Base-by-base conservation (phyloP, 2,113 vertebrate genomes). In the Corydoras sp. region DNA sequence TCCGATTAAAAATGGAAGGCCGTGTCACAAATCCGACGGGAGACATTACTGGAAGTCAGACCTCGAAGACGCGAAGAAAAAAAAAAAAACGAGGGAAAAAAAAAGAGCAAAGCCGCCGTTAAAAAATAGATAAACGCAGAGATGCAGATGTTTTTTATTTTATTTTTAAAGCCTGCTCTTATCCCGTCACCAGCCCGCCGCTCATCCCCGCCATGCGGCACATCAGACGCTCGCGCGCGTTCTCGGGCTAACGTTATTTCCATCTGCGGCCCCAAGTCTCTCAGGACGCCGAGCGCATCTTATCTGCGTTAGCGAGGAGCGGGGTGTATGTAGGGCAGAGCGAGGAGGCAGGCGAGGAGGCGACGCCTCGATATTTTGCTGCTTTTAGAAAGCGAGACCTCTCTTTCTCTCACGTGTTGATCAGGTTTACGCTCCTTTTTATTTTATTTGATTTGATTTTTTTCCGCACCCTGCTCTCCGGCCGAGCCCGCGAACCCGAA, bases 1-100 rank as follows among this genome's bases (percentile, higher is more conserved):
- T 85, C 79, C 73, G 77, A 85, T 85, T 81, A 81, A 81, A 82
- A 78, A 77, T 62, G 71, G 81, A 58, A 68, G 74, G 10, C 55
- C n/a, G 14, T 10, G 55, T 59, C 71, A 51, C 71, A 50, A 58
- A 51, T 65, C 62, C 3, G 4, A 10, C 51, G 3, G 35, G 35
- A 43, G 7, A 43, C 35, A 43, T 43, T 43, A 43, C 35, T 43
- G 35, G 7, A 43, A 43, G 35, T 43, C 35, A 8, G 4, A 5
- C 35, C 4, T 43, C 35, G 10, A 49, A n/a, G 31, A 8, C 18
- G 18, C 18, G 18, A 24, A 24, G 18, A 24, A 24, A 24, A 24
- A 24, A 24, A 24, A 24, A 24, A 24, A 24, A 24, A 24, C 18
- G 18, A 24, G 18, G 18, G 18, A 24, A 24, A 24, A 24, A 24